phyloP scores from a whole-genome alignment of 2,797 vertebrate species.

The Hemitrygon akajei region DNA sequence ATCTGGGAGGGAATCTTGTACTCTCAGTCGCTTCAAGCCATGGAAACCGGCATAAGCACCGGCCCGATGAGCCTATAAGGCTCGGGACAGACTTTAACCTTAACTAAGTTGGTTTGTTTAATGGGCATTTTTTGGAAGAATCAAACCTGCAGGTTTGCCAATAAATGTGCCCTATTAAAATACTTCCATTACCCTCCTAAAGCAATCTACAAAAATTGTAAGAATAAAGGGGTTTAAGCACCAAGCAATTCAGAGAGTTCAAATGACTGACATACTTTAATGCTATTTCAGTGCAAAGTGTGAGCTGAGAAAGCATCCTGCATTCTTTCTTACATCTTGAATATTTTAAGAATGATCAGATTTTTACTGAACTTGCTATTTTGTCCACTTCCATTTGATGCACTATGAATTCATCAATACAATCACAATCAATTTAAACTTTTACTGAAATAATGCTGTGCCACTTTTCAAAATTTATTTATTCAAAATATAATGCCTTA shows the following conservation, averaged over 20 bases:
- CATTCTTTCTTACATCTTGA: background rate
- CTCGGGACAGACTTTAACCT: no score
- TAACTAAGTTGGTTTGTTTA: background rate
- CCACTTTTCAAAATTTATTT: conserved; percentile 15
- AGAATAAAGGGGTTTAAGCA: background rate
- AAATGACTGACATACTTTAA: background rate
- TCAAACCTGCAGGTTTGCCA: background rate
- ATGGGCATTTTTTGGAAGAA: conserved; percentile 1
- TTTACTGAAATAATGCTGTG: background rate
- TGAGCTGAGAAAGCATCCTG: conserved; percentile 15
- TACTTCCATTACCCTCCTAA: background rate
- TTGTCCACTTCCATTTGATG: conserved; percentile 26
- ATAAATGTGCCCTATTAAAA: background rate
- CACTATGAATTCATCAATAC: background rate
- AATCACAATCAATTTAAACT: background rate
- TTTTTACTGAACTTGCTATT: conserved; percentile 19
- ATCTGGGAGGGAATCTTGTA: no score
- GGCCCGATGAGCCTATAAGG: no score
- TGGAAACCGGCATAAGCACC: no score
- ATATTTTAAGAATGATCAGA: conserved; percentile 23
- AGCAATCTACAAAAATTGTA: background rate
- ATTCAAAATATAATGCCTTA: conserved; percentile 25
- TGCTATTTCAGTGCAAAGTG: background rate
- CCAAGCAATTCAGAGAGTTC: conserved; percentile 16
- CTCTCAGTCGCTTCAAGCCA: no score